Conservation (phyloP, 2,113 vertebrate species). For the Ailurus styani region DNA sequence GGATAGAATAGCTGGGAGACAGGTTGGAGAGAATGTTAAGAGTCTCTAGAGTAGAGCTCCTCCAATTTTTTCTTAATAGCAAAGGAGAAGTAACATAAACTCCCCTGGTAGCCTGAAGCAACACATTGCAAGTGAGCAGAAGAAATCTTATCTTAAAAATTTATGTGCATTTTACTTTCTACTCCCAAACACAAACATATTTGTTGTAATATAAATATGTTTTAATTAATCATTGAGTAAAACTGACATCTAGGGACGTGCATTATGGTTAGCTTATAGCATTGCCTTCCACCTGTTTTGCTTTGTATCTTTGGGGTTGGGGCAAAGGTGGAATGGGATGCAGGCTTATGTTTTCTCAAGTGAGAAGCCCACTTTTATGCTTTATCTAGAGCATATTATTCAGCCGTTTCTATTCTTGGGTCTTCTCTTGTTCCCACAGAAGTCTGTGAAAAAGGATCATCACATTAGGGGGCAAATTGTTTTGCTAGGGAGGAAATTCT, state of each 20-base stretch:
- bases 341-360: background rate
- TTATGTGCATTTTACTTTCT: background rate
- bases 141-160: slow-evolving; percentile 32
- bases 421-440: slow-evolving; percentile 1
- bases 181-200: background rate
- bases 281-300: background rate
- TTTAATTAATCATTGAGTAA: slow-evolving; percentile 31
- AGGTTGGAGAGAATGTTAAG: background rate
- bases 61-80: background rate
- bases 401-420: background rate
- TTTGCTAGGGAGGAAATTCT: slow-evolving; percentile 16
- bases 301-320: background rate
- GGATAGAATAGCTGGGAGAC: background rate
- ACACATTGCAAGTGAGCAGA: background rate
- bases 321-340: background rate
- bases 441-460: background rate
- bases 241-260: background rate
- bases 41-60: background rate
- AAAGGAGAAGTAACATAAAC: slow-evolving; percentile 19
- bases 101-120: slow-evolving; percentile 19
- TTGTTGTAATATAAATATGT: background rate
- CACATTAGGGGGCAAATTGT: background rate
- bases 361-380: background rate
- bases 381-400: background rate
- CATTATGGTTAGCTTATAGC: background rate